A percentile compares a stretch with the other conserved stretches of the same genome.
These are phyloP conservation scores for Xestia xanthographa DNA, from an alignment of 2,888 invertebrate genomes.

Conservation along the genomic window DNA sequence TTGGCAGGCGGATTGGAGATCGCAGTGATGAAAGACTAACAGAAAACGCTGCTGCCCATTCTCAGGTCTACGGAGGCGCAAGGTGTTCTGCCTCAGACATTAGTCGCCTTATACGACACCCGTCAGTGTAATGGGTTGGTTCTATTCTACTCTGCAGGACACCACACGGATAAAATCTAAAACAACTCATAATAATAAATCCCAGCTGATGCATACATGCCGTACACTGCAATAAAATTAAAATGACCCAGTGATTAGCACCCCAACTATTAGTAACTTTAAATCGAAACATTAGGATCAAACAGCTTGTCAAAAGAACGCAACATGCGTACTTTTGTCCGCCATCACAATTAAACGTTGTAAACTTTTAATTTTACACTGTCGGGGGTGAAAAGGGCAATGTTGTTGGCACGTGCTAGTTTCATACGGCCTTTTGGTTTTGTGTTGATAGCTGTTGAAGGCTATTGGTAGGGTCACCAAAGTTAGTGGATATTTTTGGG, in stretches of 20 bases:
- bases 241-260: constrained; percentile 62
- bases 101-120: too few relatives aligned
- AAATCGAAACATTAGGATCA: constrained; percentile 53
- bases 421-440: constrained; percentile 68
- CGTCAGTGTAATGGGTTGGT: too few relatives aligned
- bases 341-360: constrained; percentile 52
- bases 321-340: constrained; percentile 51
- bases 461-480: constrained; percentile 44
- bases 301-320: constrained; percentile 55
- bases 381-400: constrained; percentile 31
- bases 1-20: too few relatives aligned
- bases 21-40: too few relatives aligned
- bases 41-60: too few relatives aligned
- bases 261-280: constrained; percentile 62
- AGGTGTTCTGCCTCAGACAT: too few relatives aligned
- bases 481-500: background rate
- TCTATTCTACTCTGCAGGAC: too few relatives aligned
- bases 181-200: background rate
- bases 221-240: constrained; percentile 45
- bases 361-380: constrained; percentile 59
- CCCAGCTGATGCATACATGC: constrained; percentile 31
- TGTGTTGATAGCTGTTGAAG: constrained; percentile 14
- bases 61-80: too few relatives aligned
- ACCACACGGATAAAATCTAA: too few relatives aligned
- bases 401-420: constrained; percentile 19